phyloP scores from a whole-genome alignment of 2,888 invertebrate genomes.

The Seira sanloemensis region DNA sequence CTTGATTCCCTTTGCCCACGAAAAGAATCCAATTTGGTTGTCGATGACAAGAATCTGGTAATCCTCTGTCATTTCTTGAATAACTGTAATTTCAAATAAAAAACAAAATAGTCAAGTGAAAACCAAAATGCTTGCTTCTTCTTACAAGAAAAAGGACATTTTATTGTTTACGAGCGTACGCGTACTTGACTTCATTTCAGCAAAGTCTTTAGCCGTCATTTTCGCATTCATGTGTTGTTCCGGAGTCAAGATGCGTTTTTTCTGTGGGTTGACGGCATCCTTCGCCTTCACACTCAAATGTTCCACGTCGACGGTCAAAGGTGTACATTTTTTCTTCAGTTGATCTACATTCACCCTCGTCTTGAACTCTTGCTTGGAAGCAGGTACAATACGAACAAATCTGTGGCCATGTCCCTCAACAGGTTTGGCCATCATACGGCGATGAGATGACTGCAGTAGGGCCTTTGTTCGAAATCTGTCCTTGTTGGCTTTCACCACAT shows the following conservation, averaged over 20 bases:
- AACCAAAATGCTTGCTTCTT: too few species aligned
- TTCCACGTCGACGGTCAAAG: constrained; percentile 43
- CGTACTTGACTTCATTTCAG: constrained; percentile 56
- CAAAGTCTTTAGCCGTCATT: constrained; percentile 44
- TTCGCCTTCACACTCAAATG: constrained; percentile 25
- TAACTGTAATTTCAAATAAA: constrained; percentile 25
- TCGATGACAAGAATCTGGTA: constrained; percentile 52
- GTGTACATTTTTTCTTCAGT: constrained; percentile 47
- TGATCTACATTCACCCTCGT: constrained; percentile 32
- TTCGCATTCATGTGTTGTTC: not conserved
- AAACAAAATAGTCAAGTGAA: not conserved
- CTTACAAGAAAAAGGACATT: too few species aligned
- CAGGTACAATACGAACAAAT: constrained; percentile 48
- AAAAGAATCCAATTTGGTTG: constrained; percentile 51
- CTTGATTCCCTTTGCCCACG: constrained; percentile 38
- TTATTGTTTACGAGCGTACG: not conserved
- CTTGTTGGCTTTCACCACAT: constrained; percentile 19
- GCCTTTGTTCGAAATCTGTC: constrained; percentile 51
- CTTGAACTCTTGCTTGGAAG: constrained; percentile 27
- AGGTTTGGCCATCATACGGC: constrained; percentile 44
- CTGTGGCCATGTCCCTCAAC: constrained; percentile 27
- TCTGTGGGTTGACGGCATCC: not conserved
- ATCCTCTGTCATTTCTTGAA: constrained; percentile 60
- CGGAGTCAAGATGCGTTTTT: not conserved
- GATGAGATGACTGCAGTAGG: constrained; percentile 51